These are phyloP conservation scores for Polyommatus iphigenia DNA, from an alignment of 2,888 invertebrate genomes.

Conservation along the genomic window DNA sequence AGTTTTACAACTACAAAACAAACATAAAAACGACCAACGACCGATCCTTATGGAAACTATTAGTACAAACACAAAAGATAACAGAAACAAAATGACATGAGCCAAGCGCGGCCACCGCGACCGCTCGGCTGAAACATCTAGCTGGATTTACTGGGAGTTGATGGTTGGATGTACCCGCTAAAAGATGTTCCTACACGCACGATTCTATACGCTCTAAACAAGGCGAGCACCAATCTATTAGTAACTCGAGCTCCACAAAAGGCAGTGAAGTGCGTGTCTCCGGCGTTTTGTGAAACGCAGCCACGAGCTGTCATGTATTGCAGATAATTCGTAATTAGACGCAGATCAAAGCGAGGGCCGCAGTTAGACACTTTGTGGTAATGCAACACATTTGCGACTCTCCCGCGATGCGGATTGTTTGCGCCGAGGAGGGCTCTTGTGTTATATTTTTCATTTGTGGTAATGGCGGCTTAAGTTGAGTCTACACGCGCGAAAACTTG, in stretches of 20 bases:
- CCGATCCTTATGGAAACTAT: too few relatives aligned
- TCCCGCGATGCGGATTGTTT: constrained; percentile 11
- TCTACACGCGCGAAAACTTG: not conserved
- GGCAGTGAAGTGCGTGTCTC: constrained; percentile 5
- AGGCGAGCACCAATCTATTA: constrained; percentile 6
- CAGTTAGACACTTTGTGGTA: constrained; percentile 22
- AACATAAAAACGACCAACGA: too few relatives aligned
- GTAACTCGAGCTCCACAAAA: constrained; percentile 4
- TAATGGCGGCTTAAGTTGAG: constrained; percentile 14
- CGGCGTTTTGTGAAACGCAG: constrained; percentile 12
- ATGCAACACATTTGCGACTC: constrained; percentile 22
- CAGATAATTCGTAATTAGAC: constrained; percentile 33
- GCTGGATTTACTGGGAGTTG: not conserved
- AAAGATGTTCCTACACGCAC: not conserved
- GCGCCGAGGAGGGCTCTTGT: constrained; percentile 39
- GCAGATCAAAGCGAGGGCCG: constrained; percentile 27
- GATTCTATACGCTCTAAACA: not conserved
- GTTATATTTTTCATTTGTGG: constrained; percentile 36
- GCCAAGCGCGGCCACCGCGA: too few relatives aligned
- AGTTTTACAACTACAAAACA: too few relatives aligned
- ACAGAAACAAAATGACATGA: too few relatives aligned
- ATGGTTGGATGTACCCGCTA: not conserved
- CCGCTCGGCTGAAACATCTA: not conserved
- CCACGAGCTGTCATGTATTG: constrained; percentile 12
- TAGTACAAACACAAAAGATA: too few relatives aligned